phyloP scores from a whole-genome alignment of 2,113 vertebrate species.

The Regulus satrapa region DNA sequence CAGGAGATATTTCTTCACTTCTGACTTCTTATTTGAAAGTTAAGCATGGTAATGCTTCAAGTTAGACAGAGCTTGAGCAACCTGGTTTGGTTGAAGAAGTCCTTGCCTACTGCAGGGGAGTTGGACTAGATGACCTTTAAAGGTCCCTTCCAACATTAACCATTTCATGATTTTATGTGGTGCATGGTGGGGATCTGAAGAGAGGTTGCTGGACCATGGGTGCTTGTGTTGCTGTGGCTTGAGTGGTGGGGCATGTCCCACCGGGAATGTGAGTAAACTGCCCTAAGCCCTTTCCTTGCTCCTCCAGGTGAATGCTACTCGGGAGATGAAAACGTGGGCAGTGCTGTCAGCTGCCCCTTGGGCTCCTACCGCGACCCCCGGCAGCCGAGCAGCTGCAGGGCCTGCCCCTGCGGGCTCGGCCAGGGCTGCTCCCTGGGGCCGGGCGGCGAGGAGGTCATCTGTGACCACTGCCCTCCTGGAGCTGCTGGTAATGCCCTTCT shows the following conservation, averaged over 20 bases:
- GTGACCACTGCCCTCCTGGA: constrained; percentile 79
- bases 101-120: background rate
- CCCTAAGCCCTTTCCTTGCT: background rate
- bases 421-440: constrained; percentile 75
- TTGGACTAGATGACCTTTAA: background rate
- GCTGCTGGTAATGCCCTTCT: constrained; percentile 73
- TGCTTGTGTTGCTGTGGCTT: background rate
- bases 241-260: background rate
- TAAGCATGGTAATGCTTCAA: background rate
- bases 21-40: background rate
- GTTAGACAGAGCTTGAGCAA: background rate
- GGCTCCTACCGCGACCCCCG: constrained; percentile 79
- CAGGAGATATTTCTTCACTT: background rate
- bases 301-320: constrained; percentile 84
- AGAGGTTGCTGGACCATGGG: background rate
- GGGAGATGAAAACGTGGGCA: constrained; percentile 73
- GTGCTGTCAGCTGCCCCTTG: constrained; percentile 58
- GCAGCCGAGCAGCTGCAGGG: constrained; percentile 60
- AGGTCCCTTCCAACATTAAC: background rate
- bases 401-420: constrained; percentile 78
- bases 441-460: constrained; percentile 63
- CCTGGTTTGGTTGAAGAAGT: background rate
- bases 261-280: accelerated
- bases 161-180: background rate
- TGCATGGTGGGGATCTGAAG: background rate